phyloP scores from a whole-genome alignment of 2,797 vertebrate species.

The Cyprinodon diabolis region DNA sequence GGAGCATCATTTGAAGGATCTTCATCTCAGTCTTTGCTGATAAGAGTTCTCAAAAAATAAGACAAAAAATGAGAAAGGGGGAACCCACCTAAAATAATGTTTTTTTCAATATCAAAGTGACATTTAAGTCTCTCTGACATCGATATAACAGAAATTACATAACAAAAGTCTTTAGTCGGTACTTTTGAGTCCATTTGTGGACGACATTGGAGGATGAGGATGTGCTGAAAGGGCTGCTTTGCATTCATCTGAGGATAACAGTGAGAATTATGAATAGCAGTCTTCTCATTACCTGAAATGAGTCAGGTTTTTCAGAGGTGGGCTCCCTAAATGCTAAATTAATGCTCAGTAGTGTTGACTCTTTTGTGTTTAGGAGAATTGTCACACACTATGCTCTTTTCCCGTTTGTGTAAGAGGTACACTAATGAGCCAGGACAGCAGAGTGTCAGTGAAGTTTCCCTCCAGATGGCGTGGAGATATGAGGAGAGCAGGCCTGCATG shows the following conservation, averaged over 20 bases:
- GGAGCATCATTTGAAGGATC: constrained; percentile 32
- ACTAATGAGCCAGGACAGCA: constrained; percentile 54
- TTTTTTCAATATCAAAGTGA: constrained; percentile 6
- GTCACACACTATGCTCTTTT: constrained; percentile 40
- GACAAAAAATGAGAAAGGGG: background rate
- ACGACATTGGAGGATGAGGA: constrained; percentile 6
- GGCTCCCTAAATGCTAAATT: constrained; percentile 35
- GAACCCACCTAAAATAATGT: background rate
- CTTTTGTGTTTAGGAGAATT: constrained; percentile 55
- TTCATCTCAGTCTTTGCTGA: constrained; percentile 31
- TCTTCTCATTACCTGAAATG: constrained; percentile 60
- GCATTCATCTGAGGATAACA: constrained; percentile 11
- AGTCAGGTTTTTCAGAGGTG: constrained; percentile 50
- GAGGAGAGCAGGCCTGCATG: constrained; percentile 66
- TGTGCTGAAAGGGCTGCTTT: background rate
- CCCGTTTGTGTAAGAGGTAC: constrained; percentile 50
- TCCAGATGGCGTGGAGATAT: constrained; percentile 67
- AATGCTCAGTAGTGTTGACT: constrained; percentile 64
- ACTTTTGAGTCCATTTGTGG: constrained; percentile 4
- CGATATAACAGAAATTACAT: background rate
- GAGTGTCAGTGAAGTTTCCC: constrained; percentile 57
- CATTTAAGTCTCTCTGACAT: background rate
- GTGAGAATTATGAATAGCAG: constrained; percentile 46
- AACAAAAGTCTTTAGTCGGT: constrained; percentile 12
- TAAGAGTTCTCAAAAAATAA: constrained; percentile 12